Percentiles rank a stretch among this genome's conserved stretches.
Conservation (phyloP, 1,140 invertebrate species). For the Octopus sinensis region DNA sequence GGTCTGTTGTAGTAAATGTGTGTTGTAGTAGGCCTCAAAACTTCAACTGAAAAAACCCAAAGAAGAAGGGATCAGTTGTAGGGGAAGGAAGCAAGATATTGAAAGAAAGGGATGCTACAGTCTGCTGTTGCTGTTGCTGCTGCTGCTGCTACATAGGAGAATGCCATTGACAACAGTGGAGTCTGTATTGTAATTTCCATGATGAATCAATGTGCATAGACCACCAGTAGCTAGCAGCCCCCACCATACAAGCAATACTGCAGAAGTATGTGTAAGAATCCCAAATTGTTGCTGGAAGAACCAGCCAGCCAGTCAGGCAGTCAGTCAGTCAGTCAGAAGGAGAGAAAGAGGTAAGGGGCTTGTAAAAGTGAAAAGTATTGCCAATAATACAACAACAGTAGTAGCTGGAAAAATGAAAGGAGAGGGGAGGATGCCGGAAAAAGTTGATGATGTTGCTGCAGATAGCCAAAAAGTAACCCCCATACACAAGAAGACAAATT, state of each 20-base stretch:
- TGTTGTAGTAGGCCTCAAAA: too few species aligned
- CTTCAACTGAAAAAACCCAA: too few species aligned
- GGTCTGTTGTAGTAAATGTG: too few species aligned
- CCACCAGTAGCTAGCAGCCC: slow-evolving; percentile 1
- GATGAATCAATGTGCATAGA: neutral
- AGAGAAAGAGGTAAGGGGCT: neutral
- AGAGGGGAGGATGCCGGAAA: too few species aligned
- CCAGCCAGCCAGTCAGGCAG: neutral
- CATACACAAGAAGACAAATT: too few species aligned
- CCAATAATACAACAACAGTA: too few species aligned
- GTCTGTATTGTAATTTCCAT: neutral
- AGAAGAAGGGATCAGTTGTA: too few species aligned
- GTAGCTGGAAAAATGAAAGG: too few species aligned
- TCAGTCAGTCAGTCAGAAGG: neutral
- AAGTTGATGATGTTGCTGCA: too few species aligned
- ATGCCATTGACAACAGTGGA: neutral
- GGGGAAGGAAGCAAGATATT: neutral
- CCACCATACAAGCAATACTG: neutral
- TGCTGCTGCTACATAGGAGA: neutral
- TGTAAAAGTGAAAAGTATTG: neutral
- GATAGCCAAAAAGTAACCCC: too few species aligned
- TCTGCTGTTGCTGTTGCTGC: neutral
- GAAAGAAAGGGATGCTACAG: neutral
- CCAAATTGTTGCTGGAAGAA: slow-evolving; percentile 14
- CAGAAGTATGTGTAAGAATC: slow-evolving; percentile 13